These are phyloP conservation scores for Dipodomys merriami DNA, from an alignment of 2,113 vertebrate species.

Conservation along the genomic window DNA sequence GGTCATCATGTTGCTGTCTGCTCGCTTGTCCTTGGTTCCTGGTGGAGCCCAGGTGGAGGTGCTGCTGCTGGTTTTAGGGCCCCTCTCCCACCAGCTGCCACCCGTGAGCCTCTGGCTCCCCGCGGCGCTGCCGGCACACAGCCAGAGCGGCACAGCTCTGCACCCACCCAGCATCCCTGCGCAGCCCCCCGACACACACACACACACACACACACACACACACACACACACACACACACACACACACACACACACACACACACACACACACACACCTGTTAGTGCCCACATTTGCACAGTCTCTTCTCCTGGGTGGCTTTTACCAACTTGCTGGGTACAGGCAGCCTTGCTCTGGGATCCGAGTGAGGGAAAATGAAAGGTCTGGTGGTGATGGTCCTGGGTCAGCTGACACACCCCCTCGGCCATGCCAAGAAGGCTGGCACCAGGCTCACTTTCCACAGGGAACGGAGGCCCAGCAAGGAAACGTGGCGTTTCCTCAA, in stretches of 20 bases:
- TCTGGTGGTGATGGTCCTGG: not conserved
- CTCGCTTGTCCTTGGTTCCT: constrained; percentile 47
- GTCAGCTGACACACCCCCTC: not conserved
- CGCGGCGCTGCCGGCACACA: too few species aligned
- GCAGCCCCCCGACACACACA: not conserved
- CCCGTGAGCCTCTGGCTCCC: too few species aligned
- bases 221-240: too few species aligned
- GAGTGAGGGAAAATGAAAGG: rapidly evolving
- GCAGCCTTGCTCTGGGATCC: not conserved
- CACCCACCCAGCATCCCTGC: too few species aligned
- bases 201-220: too few species aligned
- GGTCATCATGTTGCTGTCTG: not conserved
- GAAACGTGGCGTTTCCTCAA: not conserved
- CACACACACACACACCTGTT: too few species aligned
- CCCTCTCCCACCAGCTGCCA: too few species aligned
- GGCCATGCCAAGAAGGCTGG: rapidly evolving
- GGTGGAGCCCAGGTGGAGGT: constrained; percentile 59
- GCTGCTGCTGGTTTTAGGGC: constrained; percentile 13
- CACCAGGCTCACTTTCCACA: not conserved
- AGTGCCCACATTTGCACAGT: too few species aligned
- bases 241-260: too few species aligned
- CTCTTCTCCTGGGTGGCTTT: not conserved
- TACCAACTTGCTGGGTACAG: too few species aligned
- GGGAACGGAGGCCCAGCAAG: not conserved
- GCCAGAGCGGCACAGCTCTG: too few species aligned